A percentile compares a stretch with the other conserved stretches of the same genome.
phyloP scores from a whole-genome alignment of 2,888 invertebrate species.

The Heliconius charithonia region DNA sequence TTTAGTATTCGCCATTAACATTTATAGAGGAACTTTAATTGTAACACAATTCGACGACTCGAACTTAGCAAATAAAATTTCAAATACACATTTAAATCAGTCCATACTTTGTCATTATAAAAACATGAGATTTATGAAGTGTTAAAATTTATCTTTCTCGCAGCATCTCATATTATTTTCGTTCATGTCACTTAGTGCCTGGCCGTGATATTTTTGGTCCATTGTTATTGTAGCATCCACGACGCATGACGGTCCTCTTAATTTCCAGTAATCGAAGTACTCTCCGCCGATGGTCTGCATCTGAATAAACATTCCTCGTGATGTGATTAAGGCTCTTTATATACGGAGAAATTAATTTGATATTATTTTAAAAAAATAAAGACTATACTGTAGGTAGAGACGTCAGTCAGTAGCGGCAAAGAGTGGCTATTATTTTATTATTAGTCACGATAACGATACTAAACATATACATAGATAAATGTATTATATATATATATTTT shows the following conservation, averaged over 20 bases:
- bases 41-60: not conserved
- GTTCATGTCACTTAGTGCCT: slow-evolving; percentile 60
- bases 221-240: slow-evolving; percentile 80
- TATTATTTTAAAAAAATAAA: not conserved
- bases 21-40: not conserved
- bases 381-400: too few relatives aligned
- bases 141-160: slow-evolving; percentile 49
- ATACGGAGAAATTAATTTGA: slow-evolving; percentile 30
- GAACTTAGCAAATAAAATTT: not conserved
- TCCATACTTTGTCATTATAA: slow-evolving; percentile 34
- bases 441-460: too few relatives aligned
- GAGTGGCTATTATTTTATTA: too few relatives aligned
- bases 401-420: not conserved
- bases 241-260: slow-evolving; percentile 74
- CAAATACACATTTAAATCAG: not conserved
- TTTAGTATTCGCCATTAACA: not conserved
- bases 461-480: too few relatives aligned
- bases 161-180: slow-evolving; percentile 61
- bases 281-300: slow-evolving; percentile 75
- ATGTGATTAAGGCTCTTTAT: slow-evolving; percentile 58
- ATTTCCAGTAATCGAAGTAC: slow-evolving; percentile 81
- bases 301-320: slow-evolving; percentile 77
- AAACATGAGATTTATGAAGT: slow-evolving; percentile 39
- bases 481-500: too few relatives aligned
- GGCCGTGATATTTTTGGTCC: slow-evolving; percentile 72